These are phyloP conservation scores for Drosophila macrospina DNA, from an alignment of 2,888 invertebrate species.

Conservation along the genomic window DNA sequence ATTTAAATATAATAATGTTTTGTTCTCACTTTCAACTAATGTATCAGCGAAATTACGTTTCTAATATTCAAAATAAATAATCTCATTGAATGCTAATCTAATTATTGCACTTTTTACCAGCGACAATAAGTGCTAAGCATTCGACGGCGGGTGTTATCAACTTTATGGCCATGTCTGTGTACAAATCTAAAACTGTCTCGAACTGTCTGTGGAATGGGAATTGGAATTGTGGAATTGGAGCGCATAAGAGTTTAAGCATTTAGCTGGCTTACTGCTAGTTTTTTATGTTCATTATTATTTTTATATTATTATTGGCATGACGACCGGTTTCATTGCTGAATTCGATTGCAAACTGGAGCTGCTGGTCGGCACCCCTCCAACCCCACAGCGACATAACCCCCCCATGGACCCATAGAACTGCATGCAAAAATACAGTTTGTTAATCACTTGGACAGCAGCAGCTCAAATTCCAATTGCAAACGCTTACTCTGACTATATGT, in stretches of 20 bases:
- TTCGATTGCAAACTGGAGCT: slow-evolving; percentile 51
- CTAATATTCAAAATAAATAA: too few species aligned
- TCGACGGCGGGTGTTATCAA: neutral
- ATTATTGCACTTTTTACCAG: too few species aligned
- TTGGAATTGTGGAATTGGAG: slow-evolving; percentile 42
- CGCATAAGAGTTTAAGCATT: slow-evolving; percentile 20
- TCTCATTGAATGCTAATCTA: too few species aligned
- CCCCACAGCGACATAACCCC: neutral
- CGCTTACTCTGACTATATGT: slow-evolving; percentile 12
- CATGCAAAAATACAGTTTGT: slow-evolving; percentile 12
- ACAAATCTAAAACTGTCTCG: slow-evolving; percentile 7
- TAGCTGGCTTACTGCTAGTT: slow-evolving; percentile 30
- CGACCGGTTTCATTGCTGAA: slow-evolving; percentile 50
- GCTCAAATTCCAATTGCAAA: slow-evolving; percentile 37
- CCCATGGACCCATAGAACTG: neutral
- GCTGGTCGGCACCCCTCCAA: slow-evolving; percentile 9
- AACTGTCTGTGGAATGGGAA: slow-evolving; percentile 20
- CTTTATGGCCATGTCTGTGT: slow-evolving; percentile 27
- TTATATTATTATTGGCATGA: slow-evolving; percentile 30
- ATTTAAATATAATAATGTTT: too few species aligned
- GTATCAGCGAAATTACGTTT: too few species aligned
- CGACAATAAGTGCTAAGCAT: neutral
- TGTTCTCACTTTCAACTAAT: too few species aligned
- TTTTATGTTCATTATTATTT: slow-evolving; percentile 1
- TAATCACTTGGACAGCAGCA: slow-evolving; percentile 29